Conservation (phyloP, 2,888 invertebrate species). For the Erebia ligea region DNA sequence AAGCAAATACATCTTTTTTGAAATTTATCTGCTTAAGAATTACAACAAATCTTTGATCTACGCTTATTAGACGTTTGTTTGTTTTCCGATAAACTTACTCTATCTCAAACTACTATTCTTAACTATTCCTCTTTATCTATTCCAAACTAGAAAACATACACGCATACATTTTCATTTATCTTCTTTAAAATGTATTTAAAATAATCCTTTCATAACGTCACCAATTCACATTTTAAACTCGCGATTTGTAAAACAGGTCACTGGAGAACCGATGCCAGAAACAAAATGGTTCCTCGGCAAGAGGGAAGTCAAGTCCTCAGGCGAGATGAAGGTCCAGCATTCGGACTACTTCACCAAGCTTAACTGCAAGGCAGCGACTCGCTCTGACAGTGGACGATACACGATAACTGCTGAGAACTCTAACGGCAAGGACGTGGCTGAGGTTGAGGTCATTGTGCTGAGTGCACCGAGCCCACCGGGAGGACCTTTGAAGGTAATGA, state of each 20-base stretch:
- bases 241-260: constrained; percentile 60
- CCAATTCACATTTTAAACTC: background rate
- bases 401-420: constrained; percentile 95
- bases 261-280: constrained; percentile 96
- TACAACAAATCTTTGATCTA: too few species aligned
- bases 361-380: constrained; percentile 89
- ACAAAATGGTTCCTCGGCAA: constrained; percentile 95
- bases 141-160: too few species aligned
- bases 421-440: constrained; percentile 97
- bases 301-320: constrained; percentile 89
- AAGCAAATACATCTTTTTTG: background rate
- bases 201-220: too few species aligned
- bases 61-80: too few species aligned
- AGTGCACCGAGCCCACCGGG: constrained; percentile 92
- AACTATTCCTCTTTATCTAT: too few species aligned
- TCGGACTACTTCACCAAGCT: constrained; percentile 94
- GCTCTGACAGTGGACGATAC: constrained; percentile 95
- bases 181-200: background rate
- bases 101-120: too few species aligned
- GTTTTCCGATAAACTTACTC: too few species aligned
- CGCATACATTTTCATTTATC: background rate
- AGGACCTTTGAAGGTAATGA: constrained; percentile 93
- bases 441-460: constrained; percentile 94
- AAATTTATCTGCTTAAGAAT: too few species aligned
- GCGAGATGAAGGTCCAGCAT: constrained; percentile 90